phyloP scores from a whole-genome alignment of 2,888 invertebrate species.

The Drosophila paucipuncta region DNA sequence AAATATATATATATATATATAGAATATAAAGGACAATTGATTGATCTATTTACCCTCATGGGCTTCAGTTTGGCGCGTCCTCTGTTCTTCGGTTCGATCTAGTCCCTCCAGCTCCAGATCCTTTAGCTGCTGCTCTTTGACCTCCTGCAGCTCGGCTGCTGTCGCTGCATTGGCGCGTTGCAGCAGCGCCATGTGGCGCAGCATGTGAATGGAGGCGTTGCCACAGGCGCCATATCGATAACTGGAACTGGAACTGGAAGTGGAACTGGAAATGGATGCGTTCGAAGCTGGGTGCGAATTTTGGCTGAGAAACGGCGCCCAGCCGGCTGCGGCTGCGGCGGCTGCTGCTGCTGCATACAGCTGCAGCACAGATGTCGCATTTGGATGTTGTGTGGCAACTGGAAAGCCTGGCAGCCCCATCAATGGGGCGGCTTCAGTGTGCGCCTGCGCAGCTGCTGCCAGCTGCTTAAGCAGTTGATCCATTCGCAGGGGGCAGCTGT shows the following conservation, averaged over 20 bases:
- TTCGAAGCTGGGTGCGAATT: constrained; percentile 5
- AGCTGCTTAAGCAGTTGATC: constrained; percentile 87
- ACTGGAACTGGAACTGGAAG: constrained; percentile 20
- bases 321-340: constrained; percentile 84
- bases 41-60: constrained; percentile 15
- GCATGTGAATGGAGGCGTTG: constrained; percentile 53
- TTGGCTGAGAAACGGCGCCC: constrained; percentile 87
- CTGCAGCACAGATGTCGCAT: constrained; percentile 87
- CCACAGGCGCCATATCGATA: constrained; percentile 32
- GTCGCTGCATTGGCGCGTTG: constrained; percentile 55
- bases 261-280: constrained; percentile 7
- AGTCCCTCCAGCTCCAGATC: constrained; percentile 14
- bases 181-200: constrained; percentile 69
- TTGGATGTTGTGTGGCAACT: constrained; percentile 22
- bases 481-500: constrained; percentile 49
- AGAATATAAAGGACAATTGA: not conserved
- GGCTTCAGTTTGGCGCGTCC: constrained; percentile 3
- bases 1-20: not conserved
- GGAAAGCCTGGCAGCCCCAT: constrained; percentile 12
- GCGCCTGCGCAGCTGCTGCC: constrained; percentile 85
- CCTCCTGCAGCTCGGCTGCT: constrained; percentile 6
- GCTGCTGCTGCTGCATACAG: constrained; percentile 88
- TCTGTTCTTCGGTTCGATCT: not conserved
- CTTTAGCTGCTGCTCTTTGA: constrained; percentile 19
- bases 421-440: constrained; percentile 27